These are phyloP conservation scores for Papilio polytes DNA, from an alignment of 1,140 invertebrate species.

Conservation along the genomic window DNA sequence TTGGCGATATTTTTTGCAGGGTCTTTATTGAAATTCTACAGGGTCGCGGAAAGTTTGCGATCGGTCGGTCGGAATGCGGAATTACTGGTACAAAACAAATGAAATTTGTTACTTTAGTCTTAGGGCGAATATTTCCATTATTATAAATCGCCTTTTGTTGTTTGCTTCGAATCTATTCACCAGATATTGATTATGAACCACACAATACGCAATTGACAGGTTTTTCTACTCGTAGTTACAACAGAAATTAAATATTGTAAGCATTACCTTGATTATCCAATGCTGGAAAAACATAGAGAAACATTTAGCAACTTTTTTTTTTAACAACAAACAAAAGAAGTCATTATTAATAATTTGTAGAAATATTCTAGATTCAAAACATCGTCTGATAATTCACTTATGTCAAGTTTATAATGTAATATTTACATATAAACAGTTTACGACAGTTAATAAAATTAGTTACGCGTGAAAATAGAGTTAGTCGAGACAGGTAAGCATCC, in stretches of 20 bases:
- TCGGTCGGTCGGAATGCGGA: constrained; percentile 52
- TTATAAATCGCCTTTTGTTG: background rate
- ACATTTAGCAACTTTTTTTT: too few species aligned
- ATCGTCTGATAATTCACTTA: too few species aligned
- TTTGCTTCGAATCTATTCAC: background rate
- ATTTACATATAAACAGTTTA: background rate
- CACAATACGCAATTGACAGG: too few species aligned
- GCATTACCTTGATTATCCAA: too few species aligned
- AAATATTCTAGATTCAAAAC: too few species aligned
- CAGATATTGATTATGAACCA: too few species aligned
- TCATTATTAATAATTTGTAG: too few species aligned
- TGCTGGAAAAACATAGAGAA: too few species aligned
- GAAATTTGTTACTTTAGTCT: constrained; percentile 42
- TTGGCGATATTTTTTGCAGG: constrained; percentile 66
- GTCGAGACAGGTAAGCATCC: constrained; percentile 17
- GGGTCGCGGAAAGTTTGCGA: constrained; percentile 60
- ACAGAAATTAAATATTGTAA: too few species aligned
- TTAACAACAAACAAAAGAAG: too few species aligned
- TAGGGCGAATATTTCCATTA: background rate
- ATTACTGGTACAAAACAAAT: constrained; percentile 46
- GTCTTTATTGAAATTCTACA: constrained; percentile 78
- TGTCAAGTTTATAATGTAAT: background rate
- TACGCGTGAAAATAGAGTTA: constrained; percentile 22
- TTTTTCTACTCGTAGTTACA: too few species aligned
- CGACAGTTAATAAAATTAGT: background rate